A percentile compares a stretch with the other conserved stretches of the same genome.
These are phyloP conservation scores for Crotalus helleri DNA, from an alignment of 2,113 vertebrate species.

Conservation along the genomic window DNA sequence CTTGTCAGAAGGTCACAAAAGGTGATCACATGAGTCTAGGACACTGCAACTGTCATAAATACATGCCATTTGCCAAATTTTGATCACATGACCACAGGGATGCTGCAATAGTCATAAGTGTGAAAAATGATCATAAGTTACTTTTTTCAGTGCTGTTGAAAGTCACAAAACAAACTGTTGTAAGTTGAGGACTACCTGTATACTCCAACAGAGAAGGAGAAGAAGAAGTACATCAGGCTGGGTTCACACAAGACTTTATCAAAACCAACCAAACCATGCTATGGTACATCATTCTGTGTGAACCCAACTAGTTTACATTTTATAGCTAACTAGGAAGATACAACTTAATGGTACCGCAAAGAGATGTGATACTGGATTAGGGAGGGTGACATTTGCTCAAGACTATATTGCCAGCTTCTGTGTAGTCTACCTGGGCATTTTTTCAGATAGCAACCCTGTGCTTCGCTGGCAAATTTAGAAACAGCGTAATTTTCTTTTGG, in stretches of 20 bases:
- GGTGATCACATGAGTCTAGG: no score
- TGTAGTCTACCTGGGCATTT: background rate
- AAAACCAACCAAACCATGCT: background rate
- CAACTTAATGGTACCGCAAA: background rate
- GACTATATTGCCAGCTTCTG: background rate
- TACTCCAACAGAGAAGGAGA: background rate
- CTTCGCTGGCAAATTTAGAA: background rate
- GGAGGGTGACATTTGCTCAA: background rate
- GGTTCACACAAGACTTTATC: background rate
- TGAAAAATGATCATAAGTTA: background rate
- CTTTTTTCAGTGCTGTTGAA: background rate
- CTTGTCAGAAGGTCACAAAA: background rate
- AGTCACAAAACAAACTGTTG: background rate
- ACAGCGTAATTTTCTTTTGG: background rate
- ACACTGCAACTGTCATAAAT: no score
- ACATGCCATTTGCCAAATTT: no score
- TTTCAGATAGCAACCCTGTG: background rate
- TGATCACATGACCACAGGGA: no score
- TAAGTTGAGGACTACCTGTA: background rate
- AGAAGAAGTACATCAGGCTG: background rate
- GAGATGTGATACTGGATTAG: no score
- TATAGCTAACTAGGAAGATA: background rate
- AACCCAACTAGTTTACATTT: background rate
- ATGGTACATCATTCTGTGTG: background rate
- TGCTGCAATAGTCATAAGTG: no score